Evolutionary conservation across 2,888 invertebrate species (phyloP), one percentile per base, ranked within the genome.

Genomic region (Notodonta ziczac): DNA sequence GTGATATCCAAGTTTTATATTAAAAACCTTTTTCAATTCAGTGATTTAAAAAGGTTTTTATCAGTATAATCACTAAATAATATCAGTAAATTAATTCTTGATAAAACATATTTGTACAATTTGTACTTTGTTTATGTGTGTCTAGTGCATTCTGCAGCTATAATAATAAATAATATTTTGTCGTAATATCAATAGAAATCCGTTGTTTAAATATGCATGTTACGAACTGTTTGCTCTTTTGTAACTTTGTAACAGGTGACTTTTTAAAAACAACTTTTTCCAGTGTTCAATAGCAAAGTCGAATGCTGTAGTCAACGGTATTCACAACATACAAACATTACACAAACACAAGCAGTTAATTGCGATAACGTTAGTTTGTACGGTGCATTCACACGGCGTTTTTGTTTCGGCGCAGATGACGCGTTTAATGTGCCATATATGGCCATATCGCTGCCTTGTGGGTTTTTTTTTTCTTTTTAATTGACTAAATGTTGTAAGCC

Each of bases 11-110:
- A 55, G 63, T 55, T 61, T 70, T 61, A 70, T 24, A 51, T 35
- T 35, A 35, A 64, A n/a, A 51, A 62, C 58, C 60, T 64, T 59
- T 75, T 67, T 66, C 61, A 62, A 58, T 39, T 57, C 44, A 60
- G 56, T 65, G 61, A 58, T 24, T 24, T 24, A 24, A 24, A 24
- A 24, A 24, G 24, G 24, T 24, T 24, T 24, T 24, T 24, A 24
- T 24, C 24, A 24, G 24, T 24, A 24, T 24, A 24, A 24, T 24
- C 24, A 24, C 24, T 24, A 24, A 24, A 24, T 24, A 24, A 24
- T 58, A 32, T 3, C 13, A 32, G 32, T 52, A 14, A 13, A 50
- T 50, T 14, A 16, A 16, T 24, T 24, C 2, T 2, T 50, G 50
- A 16, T 50, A 16, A 16, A 16, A 50, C 0, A 46, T 16, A 16